Percentiles rank a stretch among this genome's conserved stretches.
Evolutionary conservation across 2,888 invertebrate species (phyloP).

Genomic region (Fragum whitleyi): DNA sequence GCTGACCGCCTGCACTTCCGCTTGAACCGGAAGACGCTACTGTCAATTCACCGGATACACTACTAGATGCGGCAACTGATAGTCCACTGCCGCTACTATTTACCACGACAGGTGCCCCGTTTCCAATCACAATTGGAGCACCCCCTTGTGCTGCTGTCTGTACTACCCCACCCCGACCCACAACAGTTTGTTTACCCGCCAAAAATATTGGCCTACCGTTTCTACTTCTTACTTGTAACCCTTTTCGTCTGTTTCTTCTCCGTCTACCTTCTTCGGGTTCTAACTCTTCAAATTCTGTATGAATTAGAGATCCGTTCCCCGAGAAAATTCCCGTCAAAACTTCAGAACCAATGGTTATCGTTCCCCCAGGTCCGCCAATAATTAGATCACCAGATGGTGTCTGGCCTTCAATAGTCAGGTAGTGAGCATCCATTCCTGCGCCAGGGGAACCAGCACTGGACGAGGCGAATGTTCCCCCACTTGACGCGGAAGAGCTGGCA

Average conservation of each 20-base stretch:
- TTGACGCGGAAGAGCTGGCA: neutral
- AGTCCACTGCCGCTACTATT: slow-evolving; percentile 19
- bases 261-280: slow-evolving; percentile 26
- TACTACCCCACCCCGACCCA: neutral
- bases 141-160: neutral
- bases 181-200: slow-evolving; percentile 14
- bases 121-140: slow-evolving; percentile 1
- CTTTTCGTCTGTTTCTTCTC: slow-evolving; percentile 2
- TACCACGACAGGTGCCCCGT: neutral
- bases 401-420: slow-evolving; percentile 31
- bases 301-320: slow-evolving; percentile 10
- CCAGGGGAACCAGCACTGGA: neutral
- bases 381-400: slow-evolving; percentile 43
- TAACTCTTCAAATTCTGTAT: slow-evolving; percentile 56
- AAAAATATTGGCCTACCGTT: neutral
- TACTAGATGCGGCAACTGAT: slow-evolving; percentile 2
- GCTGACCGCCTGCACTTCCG: neutral
- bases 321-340: slow-evolving; percentile 39
- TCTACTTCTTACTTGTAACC: neutral
- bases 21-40: neutral
- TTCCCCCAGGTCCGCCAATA: slow-evolving; percentile 43
- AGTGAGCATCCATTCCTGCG: neutral
- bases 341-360: slow-evolving; percentile 47
- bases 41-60: slow-evolving; percentile 2
- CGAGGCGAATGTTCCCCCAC: neutral